Evolutionary conservation across 2,797 vertebrate genomes (phyloP).

Genomic region (Vespertilio murinus): DNA sequence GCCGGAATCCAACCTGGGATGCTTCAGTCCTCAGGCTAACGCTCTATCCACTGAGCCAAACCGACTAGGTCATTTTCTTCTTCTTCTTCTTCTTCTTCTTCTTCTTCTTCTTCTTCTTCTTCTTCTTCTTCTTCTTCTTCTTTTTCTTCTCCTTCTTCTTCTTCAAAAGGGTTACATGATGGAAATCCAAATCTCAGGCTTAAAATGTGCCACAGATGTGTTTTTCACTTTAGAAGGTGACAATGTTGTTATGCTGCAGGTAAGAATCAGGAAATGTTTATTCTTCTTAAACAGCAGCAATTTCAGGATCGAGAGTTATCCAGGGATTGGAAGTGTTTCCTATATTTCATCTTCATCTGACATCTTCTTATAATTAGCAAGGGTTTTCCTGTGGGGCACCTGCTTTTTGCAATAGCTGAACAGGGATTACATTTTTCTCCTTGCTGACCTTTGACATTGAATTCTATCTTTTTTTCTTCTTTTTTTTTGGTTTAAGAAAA

Average conservation of each 20-base stretch:
- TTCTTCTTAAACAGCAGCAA: constrained; percentile 4
- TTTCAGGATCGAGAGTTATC: constrained; percentile 45
- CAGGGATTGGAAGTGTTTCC: constrained; percentile 4
- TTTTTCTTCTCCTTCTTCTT: neutral
- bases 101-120: neutral
- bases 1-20: no score
- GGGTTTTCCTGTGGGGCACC: constrained; percentile 18
- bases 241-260: constrained; percentile 85
- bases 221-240: constrained; percentile 86
- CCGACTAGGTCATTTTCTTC: no score
- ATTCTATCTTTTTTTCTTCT: neutral
- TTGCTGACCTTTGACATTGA: constrained; percentile 2
- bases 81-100: no score
- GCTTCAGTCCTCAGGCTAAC: no score
- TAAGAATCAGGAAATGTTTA: constrained; percentile 58
- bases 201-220: constrained; percentile 83
- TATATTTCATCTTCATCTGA: constrained; percentile 13
- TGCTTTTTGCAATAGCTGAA: constrained; percentile 28
- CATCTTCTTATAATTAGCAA: constrained; percentile 8
- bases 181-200: constrained; percentile 82
- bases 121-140: neutral
- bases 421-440: neutral
- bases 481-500: constrained; percentile 26
- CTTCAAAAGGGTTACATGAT: constrained; percentile 82
- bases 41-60: no score